Conservation (phyloP, 1,140 invertebrate species). For the Drosophila ironensis region DNA sequence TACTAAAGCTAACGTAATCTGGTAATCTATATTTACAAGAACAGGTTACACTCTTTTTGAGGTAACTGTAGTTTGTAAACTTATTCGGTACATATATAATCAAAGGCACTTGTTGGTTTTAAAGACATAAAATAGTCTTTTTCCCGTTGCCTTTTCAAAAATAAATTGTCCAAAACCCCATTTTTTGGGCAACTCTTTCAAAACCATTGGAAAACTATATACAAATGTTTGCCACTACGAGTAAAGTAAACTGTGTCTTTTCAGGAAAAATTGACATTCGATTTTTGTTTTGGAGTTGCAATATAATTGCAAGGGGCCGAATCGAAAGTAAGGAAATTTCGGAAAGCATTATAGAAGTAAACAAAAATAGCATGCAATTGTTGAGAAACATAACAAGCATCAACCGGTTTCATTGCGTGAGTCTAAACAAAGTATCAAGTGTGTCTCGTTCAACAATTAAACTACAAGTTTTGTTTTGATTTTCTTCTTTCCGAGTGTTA, state of each 20-base stretch:
- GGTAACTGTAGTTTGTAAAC: constrained; percentile 8
- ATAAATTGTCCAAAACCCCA: no score
- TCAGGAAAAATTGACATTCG: constrained; percentile 74
- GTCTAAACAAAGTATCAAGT: constrained; percentile 13
- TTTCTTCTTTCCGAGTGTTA: constrained; percentile 55
- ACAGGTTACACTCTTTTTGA: constrained; percentile 3
- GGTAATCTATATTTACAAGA: constrained; percentile 25
- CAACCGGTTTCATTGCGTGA: constrained; percentile 25
- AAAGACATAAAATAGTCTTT: no score
- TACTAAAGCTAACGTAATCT: constrained; percentile 34
- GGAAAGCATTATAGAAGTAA: constrained; percentile 22
- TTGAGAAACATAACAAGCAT: constrained; percentile 38
- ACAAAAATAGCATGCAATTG: constrained; percentile 29
- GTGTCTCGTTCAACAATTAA: constrained; percentile 62
- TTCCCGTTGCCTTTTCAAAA: not conserved
- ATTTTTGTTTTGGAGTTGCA: constrained; percentile 35
- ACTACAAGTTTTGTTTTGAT: constrained; percentile 71
- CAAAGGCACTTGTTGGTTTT: no score
- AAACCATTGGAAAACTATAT: not conserved
- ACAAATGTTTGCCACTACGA: constrained; percentile 22
- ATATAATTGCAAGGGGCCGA: constrained; percentile 18
- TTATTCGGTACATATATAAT: no score
- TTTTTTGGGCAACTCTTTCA: not conserved
- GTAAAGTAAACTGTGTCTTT: constrained; percentile 20
- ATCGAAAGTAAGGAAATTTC: constrained; percentile 39